phyloP scores from a whole-genome alignment of 2,113 vertebrate genomes.

The Megaceryle maxima region DNA sequence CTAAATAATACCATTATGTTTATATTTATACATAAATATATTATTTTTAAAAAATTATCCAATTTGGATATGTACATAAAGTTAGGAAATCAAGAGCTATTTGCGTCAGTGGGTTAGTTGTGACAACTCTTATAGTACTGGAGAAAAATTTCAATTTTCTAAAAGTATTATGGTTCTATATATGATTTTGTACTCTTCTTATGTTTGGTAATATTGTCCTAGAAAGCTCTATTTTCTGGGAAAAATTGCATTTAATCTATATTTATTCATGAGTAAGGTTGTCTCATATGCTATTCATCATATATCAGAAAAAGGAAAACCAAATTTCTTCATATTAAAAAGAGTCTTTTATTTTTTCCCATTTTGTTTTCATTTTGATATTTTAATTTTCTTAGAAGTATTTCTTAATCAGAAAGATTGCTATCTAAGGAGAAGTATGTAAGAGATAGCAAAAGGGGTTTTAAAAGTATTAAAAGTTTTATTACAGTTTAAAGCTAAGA shows the following conservation, averaged over 20 bases:
- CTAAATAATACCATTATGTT: no score
- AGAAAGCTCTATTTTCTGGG: not conserved
- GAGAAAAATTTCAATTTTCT: not conserved
- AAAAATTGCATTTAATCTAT: not conserved
- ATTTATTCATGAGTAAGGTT: not conserved
- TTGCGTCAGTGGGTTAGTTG: no score
- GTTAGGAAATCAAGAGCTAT: no score
- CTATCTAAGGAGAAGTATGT: not conserved
- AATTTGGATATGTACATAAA: no score
- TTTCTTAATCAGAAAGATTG: not conserved
- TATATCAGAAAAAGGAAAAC: not conserved
- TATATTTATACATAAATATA: no score
- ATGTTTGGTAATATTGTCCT: not conserved
- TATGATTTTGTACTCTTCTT: not conserved
- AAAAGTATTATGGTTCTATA: not conserved
- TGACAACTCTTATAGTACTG: no score
- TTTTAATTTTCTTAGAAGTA: not conserved
- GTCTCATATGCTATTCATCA: not conserved
- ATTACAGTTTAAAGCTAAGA: not conserved
- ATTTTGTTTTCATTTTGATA: not conserved
- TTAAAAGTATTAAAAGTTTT: not conserved
- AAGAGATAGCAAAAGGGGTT: not conserved
- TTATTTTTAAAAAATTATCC: no score
- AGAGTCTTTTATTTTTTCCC: not conserved
- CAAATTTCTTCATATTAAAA: not conserved